A percentile compares a stretch with the other conserved stretches of the same genome.
phyloP scores from a whole-genome alignment of 1,140 invertebrate species.

The Camponotus pennsylvanicus region DNA sequence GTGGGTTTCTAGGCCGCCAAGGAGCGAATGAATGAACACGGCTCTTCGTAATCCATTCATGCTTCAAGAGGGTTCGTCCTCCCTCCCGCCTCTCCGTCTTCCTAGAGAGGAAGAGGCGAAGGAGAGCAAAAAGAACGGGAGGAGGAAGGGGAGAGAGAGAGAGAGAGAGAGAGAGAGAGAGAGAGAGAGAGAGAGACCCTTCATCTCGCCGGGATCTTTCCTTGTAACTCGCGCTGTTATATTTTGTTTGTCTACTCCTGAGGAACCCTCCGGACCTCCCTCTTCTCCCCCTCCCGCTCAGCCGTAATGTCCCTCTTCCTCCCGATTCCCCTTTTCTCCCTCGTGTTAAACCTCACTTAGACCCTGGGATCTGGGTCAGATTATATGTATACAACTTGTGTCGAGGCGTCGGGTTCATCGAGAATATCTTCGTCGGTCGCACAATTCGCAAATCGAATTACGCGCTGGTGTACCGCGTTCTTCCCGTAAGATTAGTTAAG shows the following conservation, averaged over 20 bases:
- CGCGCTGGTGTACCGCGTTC: conserved; percentile 19
- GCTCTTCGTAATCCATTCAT: conserved; percentile 85
- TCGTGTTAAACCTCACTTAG: conserved; percentile 79
- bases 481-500: background rate
- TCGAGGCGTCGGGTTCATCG: conserved; percentile 73
- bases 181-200: conserved; percentile 61
- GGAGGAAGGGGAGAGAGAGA: background rate
- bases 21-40: conserved; percentile 84
- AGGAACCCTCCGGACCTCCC: conserved; percentile 74
- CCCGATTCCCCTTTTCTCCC: conserved; percentile 66
- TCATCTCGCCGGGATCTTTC: conserved; percentile 77
- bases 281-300: conserved; percentile 14
- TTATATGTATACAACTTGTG: conserved; percentile 83
- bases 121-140: background rate
- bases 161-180: background rate
- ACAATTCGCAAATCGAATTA: conserved; percentile 75
- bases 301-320: conserved; percentile 44
- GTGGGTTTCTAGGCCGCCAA: conserved; percentile 84
- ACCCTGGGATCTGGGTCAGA: conserved; percentile 81
- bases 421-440: conserved; percentile 56
- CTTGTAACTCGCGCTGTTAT: conserved; percentile 79
- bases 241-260: conserved; percentile 82
- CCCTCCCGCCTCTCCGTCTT: conserved; percentile 61
- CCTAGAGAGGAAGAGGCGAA: conserved; percentile 57
- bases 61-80: conserved; percentile 79